Base-by-base conservation (phyloP, 2,888 invertebrate species). In the Luperina nickerlii region DNA sequence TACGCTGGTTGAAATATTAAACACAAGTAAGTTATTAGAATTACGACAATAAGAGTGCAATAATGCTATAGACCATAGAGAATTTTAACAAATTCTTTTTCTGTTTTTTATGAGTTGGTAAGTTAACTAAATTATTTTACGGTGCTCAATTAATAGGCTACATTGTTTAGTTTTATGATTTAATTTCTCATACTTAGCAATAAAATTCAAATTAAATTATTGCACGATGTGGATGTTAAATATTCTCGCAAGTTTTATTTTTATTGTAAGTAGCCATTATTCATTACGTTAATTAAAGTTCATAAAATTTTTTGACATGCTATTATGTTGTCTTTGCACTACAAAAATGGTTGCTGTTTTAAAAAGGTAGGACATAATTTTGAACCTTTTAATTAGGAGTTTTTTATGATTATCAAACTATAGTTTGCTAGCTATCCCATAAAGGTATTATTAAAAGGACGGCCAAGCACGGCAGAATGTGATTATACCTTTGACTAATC, bases 1-100 rank as follows among this genome's bases (percentile, higher is more conserved):
- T 71, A 81, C 83, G 2, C 60, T 82, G 54, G 13, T 78, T 83
- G 78, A 24, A 83, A 78, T 27, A 38, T 9, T 48, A 66, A 38
- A 48, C 42, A 71, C 15, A 54, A 78, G 11, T 54, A 63, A 32
- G 32, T 32, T 1, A 63, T 83, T 82, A 62, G 15, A 66, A 48
- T 54, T 32, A 82, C 42, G 38, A 45, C 38, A 15, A 18, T 62
- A 67, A 42, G 71, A 15, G 71, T 81, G 81, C 71, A 42, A 32
- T 27, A 57, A n/a, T 68, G 18, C 48, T 67, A 48, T 54, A 18
- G 3, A 81, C 78, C 77, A 81, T 78, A 82, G 83, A 81, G 78
- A 77, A 81, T 82, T 82, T 71, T 62, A 82, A 81, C 76, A 69
- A 74, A 57, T 68, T 48, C 0, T 54, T 68, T 75, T 13, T 6